phyloP scores from a whole-genome alignment of 2,113 vertebrate species.

The Sphaerodactylus townsendi region DNA sequence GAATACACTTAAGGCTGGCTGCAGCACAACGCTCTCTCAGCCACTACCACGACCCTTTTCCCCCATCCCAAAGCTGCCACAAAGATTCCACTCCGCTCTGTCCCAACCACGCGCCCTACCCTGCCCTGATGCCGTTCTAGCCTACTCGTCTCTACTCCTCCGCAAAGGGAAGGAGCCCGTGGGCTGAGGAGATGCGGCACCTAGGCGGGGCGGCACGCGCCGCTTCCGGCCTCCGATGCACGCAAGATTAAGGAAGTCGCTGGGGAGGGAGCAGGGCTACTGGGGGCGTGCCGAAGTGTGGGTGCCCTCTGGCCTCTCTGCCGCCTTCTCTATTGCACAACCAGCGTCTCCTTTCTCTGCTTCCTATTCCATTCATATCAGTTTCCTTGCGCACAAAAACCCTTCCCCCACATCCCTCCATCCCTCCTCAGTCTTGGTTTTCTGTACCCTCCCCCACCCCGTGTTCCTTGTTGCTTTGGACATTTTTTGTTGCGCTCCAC shows the following conservation, averaged over 20 bases:
- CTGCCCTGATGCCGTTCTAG: neutral
- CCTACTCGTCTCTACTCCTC: neutral
- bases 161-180: neutral
- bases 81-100: neutral
- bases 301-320: too few relatives aligned
- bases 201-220: rapidly evolving
- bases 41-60: too few relatives aligned
- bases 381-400: neutral
- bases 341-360: neutral
- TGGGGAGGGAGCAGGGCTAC: neutral
- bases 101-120: too few relatives aligned
- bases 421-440: neutral
- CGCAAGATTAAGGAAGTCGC: neutral
- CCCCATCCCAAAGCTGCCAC: too few relatives aligned
- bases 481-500: too few relatives aligned
- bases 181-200: rapidly evolving
- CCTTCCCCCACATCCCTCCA: neutral
- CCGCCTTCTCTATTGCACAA: too few relatives aligned
- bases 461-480: too few relatives aligned
- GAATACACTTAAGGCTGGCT: too few relatives aligned
- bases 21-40: neutral
- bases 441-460: too few relatives aligned
- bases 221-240: neutral
- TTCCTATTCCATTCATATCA: too few relatives aligned
- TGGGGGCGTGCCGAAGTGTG: neutral